Base-by-base conservation (phyloP, 2,888 invertebrate genomes). In the Micoletzkya japonica region DNA sequence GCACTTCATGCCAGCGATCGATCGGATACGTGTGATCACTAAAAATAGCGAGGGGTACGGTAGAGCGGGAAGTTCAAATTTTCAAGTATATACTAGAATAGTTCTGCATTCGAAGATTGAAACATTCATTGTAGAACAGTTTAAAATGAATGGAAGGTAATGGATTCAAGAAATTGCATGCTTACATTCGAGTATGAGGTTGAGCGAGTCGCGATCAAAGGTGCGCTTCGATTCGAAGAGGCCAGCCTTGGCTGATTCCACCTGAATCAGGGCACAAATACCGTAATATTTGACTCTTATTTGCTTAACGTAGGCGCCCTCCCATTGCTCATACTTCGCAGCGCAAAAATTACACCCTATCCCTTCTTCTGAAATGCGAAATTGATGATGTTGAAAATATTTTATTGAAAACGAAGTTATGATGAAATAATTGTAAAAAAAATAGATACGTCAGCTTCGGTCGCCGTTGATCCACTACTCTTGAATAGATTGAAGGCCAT, bases 1-100 rank as follows among this genome's bases (percentile, higher is more conserved):
- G 1, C 44, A 60, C 63, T 73, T 73, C 60, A 73, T 68, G 20
- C 73, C 72, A 3, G 69, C 72, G 34, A 68, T 50, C 1, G 72
- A 58, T 17, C 72, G 67, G 30, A 72, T 44, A n/a, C 56, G 61
- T 28, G 44, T 28, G 26, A 72, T 66, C 34, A 67, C 72, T 72
- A 36, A 2, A 69, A 10, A 34, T 2, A 1, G 44, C 32, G 49
- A 63, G 2, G 14, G 28, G 39, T 24, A 3, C n/a, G 34, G 26
- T 59, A 1, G 37, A n/a, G 1, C 1, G 17, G n/a, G 59, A n/a
- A 1, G 20, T 2, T 36, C 24, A 59, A n/a, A n/a, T n/a, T n/a
- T n/a, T n/a, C n/a, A n/a, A n/a, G n/a, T n/a, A n/a, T n/a, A n/a
- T n/a, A n/a, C n/a, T n/a, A n/a, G n/a, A n/a, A n/a, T n/a, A n/a